phyloP scores from a whole-genome alignment of 1,140 invertebrate species.

The Pseudomyrmex sp. region DNA sequence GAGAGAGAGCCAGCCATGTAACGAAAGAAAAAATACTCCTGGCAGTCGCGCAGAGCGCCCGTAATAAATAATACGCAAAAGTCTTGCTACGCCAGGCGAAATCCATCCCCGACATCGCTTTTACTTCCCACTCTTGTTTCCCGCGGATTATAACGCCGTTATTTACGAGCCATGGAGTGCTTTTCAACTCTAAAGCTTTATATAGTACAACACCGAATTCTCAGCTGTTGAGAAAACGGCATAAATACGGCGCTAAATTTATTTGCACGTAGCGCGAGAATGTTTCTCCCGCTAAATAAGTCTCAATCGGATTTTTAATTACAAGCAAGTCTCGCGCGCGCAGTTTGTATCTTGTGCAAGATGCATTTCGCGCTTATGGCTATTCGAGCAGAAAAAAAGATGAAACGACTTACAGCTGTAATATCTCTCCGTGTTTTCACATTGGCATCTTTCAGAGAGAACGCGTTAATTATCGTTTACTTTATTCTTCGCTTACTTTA shows the following conservation, averaged over 20 bases:
- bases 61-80: conserved; percentile 70
- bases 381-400: conserved; percentile 17
- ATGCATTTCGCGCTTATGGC: not conserved
- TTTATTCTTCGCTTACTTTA: conserved; percentile 31
- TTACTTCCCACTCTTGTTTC: conserved; percentile 60
- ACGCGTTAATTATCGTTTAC: conserved; percentile 17
- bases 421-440: not conserved
- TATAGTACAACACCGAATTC: conserved; percentile 50
- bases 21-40: conserved; percentile 53
- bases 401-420: conserved; percentile 10
- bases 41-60: conserved; percentile 47
- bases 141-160: conserved; percentile 59
- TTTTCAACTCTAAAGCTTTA: conserved; percentile 58
- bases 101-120: conserved; percentile 59
- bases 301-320: conserved; percentile 57
- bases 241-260: conserved; percentile 34
- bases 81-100: conserved; percentile 61
- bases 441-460: conserved; percentile 9
- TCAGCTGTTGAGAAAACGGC: conserved; percentile 19
- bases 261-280: conserved; percentile 23
- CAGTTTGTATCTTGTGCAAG: conserved; percentile 30
- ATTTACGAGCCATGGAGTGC: conserved; percentile 58
- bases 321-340: conserved; percentile 1
- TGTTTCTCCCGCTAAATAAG: conserved; percentile 24
- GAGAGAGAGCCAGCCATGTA: conserved; percentile 20